Evolutionary conservation across 1,140 invertebrate genomes (phyloP), one percentile per base, ranked within the genome.

Genomic region (Drosophila simulans): DNA sequence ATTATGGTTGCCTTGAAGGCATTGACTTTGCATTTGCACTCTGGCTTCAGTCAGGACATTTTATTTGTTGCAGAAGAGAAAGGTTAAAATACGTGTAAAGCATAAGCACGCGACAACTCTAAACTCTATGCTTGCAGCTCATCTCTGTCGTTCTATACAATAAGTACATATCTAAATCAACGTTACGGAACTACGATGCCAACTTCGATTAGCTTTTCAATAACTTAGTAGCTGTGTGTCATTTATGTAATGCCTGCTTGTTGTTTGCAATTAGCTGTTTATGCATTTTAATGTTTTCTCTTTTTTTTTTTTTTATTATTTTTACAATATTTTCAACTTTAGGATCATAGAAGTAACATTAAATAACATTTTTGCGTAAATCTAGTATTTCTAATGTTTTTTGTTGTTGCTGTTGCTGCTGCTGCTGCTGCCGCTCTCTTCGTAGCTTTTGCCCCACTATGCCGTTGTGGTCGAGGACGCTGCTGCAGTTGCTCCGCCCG

Each of bases 291-390:
- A 42, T 52, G 63, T 69, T 53, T 60, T 73, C 34, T 40, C 10
- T 64, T 51, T 42, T 66, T 55, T 69, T n/a, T n/a, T n/a, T 59
- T 39, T 79, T 88, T 82, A 59, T 88, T 90, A 85, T 89, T 85
- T 90, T 85, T 90, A 89, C 85, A 89, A 81, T 90, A 89, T 90
- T 90, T 90, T 89, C 85, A 89, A 89, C 85, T 89, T 89, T 89
- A 90, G 85, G 84, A 89, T 90, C 85, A 89, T 89, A 88, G 84
- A 90, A 84, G 80, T 88, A 89, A 89, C 84, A 89, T 89, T 89
- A 89, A 89, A 89, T 90, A 89, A 89, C 85, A 90, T 90, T 86
- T 90, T 85, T 89, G 77, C 80, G 77, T 90, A 90, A 89, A 63
- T 90, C 85, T 89, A 90, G 60, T 90, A 90, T 80, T 89, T 90